Evolutionary conservation across 2,888 invertebrate genomes (phyloP), one percentile per base, ranked within the genome.

Genomic region (Isoperla grammatica): DNA sequence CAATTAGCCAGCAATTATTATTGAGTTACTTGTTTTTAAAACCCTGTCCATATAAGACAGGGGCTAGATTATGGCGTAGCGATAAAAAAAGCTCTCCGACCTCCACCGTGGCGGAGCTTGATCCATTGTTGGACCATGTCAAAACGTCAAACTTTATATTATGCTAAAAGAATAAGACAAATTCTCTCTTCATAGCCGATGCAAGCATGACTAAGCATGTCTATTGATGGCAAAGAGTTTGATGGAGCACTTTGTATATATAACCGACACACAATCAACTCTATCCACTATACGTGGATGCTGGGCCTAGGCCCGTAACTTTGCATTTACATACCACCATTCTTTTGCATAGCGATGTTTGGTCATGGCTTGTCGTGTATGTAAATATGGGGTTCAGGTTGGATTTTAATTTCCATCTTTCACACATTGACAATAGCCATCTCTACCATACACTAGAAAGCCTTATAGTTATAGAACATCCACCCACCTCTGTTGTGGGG

Each of bases 1-100:
- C 42, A 56, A 56, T 56, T 56, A 56, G 56, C 56, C 22, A 46
- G 29, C 35, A 56, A 56, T 56, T 46, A 56, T 22, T 40, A 56
- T 29, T 29, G 29, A 43, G 43, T 43, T 56, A 43, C 56, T 56
- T 50, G 49, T 50, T 50, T 48, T 35, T 13, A 50, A 50, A 50
- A 23, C 29, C 29, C 15, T 20, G 49, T 29, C 29, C 29, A 29
- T 29, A 29, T 29, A 29, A 29, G 29, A 29, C 29, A 29, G 29
- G 29, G 29, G 29, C 29, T 29, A 29, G 29, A 29, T 29, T 29
- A 29, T 29, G 29, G 29, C 8, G 29, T 4, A 29, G 29, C 29
- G 22, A 11, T 29, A 50, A 50, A 22, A 50, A 50, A 13, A 1
- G n/a, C 13, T 4, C 2, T 29, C 29, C 49, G 49, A 50, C 49